Evolutionary conservation across 2,797 vertebrate genomes (phyloP).

Genomic region (Channa striata): DNA sequence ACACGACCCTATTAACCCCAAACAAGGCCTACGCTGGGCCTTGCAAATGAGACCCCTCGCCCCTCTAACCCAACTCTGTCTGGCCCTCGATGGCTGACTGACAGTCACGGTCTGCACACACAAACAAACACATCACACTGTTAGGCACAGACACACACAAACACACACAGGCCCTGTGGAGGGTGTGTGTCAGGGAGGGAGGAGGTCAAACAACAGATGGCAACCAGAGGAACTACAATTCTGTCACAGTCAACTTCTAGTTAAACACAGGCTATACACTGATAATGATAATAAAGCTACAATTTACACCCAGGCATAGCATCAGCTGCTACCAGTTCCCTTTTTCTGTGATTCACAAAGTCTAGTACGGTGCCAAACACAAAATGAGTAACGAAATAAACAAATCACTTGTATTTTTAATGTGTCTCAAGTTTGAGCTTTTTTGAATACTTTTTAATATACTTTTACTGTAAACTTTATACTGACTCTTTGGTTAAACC

Average conservation of each 20-base stretch:
- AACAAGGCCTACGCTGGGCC: conserved; percentile 71
- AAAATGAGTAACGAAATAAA: too few relatives aligned
- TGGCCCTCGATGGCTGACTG: conserved; percentile 59
- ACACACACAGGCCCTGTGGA: conserved; percentile 53
- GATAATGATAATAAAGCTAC: too few relatives aligned
- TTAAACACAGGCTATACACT: conserved; percentile 49
- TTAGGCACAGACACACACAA: conserved; percentile 34
- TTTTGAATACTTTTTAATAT: too few relatives aligned
- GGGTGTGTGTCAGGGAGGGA: conserved; percentile 64
- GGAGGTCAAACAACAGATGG: conserved; percentile 81
- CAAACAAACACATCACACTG: conserved; percentile 70
- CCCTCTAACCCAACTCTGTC: conserved; percentile 38
- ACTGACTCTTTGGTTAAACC: too few relatives aligned
- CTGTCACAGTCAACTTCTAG: conserved; percentile 63
- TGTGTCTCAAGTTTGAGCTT: too few relatives aligned
- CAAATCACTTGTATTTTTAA: too few relatives aligned
- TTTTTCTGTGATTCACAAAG: too few relatives aligned
- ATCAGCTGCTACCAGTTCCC: not conserved
- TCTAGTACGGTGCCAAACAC: too few relatives aligned
- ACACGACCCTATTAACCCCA: conserved; percentile 84
- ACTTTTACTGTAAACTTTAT: too few relatives aligned
- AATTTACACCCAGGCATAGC: not conserved
- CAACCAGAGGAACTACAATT: conserved; percentile 60
- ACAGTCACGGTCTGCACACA: conserved; percentile 67
- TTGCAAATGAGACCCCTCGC: conserved; percentile 58